Evolutionary conservation across 2,113 vertebrate genomes (phyloP).

Genomic region (Myrmecobius fasciatus): DNA sequence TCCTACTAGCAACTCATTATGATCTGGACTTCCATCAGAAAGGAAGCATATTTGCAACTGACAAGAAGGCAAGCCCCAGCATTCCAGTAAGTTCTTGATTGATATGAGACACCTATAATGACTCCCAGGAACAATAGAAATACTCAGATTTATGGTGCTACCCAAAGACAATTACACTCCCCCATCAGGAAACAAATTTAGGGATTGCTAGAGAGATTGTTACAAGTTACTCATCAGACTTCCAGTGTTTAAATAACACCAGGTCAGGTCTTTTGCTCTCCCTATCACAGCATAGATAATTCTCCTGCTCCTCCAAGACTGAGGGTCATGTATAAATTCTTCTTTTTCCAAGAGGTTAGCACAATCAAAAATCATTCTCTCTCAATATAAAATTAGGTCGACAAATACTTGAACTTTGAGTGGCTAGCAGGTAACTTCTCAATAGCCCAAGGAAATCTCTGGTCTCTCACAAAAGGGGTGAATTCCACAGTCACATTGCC

Average conservation of each 20-base stretch:
- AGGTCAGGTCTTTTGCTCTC: background rate
- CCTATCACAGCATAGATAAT: background rate
- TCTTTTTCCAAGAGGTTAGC: background rate
- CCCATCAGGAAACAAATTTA: background rate
- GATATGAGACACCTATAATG: too few relatives aligned
- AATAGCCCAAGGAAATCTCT: background rate
- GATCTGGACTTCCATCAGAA: background rate
- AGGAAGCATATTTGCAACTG: background rate
- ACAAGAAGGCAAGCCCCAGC: background rate
- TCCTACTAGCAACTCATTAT: background rate
- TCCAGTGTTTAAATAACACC: background rate
- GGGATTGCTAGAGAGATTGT: background rate
- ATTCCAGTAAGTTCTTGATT: background rate
- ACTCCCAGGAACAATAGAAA: background rate
- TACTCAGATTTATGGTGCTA: background rate
- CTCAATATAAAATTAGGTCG: background rate
- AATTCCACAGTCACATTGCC: background rate
- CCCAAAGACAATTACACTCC: background rate
- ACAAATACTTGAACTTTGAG: background rate
- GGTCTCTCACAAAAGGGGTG: background rate
- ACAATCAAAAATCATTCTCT: background rate
- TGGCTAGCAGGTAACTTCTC: background rate
- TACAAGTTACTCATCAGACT: background rate
- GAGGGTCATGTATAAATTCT: background rate
- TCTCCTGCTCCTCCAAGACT: background rate